phyloP scores from a whole-genome alignment of 2,797 vertebrate genomes.

The Staurois parvus region DNA sequence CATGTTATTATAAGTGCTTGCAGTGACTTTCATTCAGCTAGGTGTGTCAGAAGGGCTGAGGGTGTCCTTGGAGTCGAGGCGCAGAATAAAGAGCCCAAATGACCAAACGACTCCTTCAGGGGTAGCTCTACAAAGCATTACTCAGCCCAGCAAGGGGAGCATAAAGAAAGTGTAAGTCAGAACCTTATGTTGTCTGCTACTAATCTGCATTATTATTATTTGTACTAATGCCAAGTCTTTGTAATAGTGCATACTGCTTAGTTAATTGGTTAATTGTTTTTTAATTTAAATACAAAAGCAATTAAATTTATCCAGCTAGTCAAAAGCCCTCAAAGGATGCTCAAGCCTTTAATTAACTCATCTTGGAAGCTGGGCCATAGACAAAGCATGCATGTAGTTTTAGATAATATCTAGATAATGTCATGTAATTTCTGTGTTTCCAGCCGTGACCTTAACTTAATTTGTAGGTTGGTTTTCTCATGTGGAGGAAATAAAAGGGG shows the following conservation, averaged over 20 bases:
- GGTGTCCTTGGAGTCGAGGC: too few species aligned
- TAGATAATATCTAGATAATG: slow-evolving; percentile 12
- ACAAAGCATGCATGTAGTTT: background rate
- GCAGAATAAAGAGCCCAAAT: too few species aligned
- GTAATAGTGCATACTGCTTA: background rate
- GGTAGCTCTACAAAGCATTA: too few species aligned
- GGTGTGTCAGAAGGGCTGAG: too few species aligned
- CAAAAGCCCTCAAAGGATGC: background rate
- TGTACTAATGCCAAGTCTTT: too few species aligned
- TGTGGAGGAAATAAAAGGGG: background rate
- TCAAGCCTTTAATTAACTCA: slow-evolving; percentile 15
- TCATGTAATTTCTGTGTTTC: background rate
- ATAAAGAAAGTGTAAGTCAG: too few species aligned
- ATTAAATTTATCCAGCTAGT: background rate
- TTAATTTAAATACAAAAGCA: background rate
- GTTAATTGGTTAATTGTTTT: slow-evolving; percentile 30
- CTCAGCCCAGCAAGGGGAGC: too few species aligned
- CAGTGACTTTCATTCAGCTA: too few species aligned
- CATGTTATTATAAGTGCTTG: too few species aligned
- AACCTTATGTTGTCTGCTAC: too few species aligned
- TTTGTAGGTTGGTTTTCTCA: background rate
- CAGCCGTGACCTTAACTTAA: background rate
- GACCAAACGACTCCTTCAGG: too few species aligned
- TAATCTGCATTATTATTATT: too few species aligned
- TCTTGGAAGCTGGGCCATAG: background rate